A percentile compares a stretch with the other conserved stretches of the same genome.
These are phyloP conservation scores for Linnaemya vulpina DNA, from an alignment of 2,888 invertebrate species.

Conservation along the genomic window DNA sequence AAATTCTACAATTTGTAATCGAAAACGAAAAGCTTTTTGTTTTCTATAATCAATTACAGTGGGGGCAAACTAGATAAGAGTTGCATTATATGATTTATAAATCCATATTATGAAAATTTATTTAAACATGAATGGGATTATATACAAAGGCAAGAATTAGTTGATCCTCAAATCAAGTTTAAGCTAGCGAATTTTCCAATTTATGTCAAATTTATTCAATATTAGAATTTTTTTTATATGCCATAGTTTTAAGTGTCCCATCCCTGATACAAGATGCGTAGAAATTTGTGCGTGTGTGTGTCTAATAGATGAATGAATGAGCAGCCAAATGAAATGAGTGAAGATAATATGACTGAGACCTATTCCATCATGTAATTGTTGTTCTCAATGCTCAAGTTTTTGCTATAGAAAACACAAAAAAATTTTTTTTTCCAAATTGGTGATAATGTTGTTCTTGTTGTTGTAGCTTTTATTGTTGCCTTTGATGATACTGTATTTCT, in stretches of 20 bases:
- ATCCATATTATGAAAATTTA: no score
- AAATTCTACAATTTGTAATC: no score
- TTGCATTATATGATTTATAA: no score
- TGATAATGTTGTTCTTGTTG: slow-evolving; percentile 19
- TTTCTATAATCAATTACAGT: no score
- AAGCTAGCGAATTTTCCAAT: no score
- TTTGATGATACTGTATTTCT: slow-evolving; percentile 52
- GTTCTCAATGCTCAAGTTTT: slow-evolving; percentile 34
- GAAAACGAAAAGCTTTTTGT: no score
- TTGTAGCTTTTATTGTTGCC: slow-evolving; percentile 69
- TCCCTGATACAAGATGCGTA: neutral
- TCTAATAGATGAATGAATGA: slow-evolving; percentile 56
- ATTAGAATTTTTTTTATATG: neutral
- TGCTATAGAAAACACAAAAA: slow-evolving; percentile 42
- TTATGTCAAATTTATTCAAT: no score
- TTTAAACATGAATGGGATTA: no score
- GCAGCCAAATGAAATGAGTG: slow-evolving; percentile 26
- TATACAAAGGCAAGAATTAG: no score
- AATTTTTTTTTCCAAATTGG: slow-evolving; percentile 64
- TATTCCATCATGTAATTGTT: slow-evolving; percentile 54
- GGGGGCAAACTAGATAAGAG: no score
- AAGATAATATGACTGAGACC: slow-evolving; percentile 50
- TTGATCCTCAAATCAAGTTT: no score
- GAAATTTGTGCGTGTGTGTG: neutral
- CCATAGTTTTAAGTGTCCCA: neutral